Evolutionary conservation across 2,113 vertebrate species (phyloP).

Genomic region (Callipepla squamata): DNA sequence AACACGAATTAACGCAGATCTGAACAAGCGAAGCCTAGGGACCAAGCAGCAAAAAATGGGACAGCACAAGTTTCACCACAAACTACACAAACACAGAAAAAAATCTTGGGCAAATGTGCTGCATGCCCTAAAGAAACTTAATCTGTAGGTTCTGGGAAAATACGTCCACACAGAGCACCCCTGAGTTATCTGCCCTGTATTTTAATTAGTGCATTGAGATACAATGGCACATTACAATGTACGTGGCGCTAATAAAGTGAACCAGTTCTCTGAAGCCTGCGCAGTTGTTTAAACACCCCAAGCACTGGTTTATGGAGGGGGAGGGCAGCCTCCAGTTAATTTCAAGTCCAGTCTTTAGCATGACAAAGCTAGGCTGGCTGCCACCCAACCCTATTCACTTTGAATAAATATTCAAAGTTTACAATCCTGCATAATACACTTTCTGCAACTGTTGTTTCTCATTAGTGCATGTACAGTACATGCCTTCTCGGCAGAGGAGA

Average conservation of each 20-base stretch:
- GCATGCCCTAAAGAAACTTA: background rate
- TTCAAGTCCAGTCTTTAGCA: constrained; percentile 44
- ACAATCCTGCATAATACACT: constrained; percentile 44
- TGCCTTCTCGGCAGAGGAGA: constrained; percentile 57
- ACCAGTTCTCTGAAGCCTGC: background rate
- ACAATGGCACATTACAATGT: background rate
- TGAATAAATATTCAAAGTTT: constrained; percentile 52
- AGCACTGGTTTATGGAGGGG: constrained; percentile 17
- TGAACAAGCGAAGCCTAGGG: background rate
- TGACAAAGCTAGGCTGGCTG: constrained; percentile 49
- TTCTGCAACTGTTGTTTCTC: constrained; percentile 56
- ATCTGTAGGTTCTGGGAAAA: background rate
- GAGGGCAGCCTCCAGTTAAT: constrained; percentile 39
- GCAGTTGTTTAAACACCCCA: constrained; percentile 23
- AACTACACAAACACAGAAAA: background rate
- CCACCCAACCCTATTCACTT: constrained; percentile 20
- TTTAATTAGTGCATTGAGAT: constrained; percentile 10
- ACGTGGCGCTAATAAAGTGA: constrained; percentile 34
- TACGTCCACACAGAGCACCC: background rate
- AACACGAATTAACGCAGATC: background rate
- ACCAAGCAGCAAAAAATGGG: background rate
- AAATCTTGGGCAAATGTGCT: background rate
- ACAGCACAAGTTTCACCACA: background rate
- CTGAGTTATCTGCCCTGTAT: background rate
- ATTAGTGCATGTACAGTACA: constrained; percentile 37